Evolutionary conservation across 2,113 vertebrate genomes (phyloP), one percentile per base, ranked within the genome.

Genomic region (Crypturellus undulatus): DNA sequence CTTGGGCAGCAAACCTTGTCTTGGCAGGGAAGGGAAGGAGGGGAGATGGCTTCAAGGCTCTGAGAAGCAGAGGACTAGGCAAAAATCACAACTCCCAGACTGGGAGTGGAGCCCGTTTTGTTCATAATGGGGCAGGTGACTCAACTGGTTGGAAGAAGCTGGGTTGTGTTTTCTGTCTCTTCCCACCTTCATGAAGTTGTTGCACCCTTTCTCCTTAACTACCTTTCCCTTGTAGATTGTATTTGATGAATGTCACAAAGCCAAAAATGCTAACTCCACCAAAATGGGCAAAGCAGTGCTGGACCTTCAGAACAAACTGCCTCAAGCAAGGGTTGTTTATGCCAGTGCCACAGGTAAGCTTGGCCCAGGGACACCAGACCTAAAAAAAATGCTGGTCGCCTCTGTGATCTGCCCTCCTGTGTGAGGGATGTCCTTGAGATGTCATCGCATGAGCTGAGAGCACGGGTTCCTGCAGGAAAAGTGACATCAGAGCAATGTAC

Each of bases 221-320:
- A 32, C 17, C 10, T 0, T 13, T 54, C 47, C 28, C 42, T 19
- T 67, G 7, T 93, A 99, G 99, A 99, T 99, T 34, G 98, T 99
- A 93, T 99, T 99, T 85, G 99, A 99, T 9, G 99, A 99, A 98
- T 99, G 99, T 97, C 99, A 99, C 98, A 99, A 99, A 98, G 99
- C 99, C 97, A 99, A 99, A 98, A 99, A 99, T 0, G 99, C 99
- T 94, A 99, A 98, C 47, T 99, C 99, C 75, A 99, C 99, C 76
- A 99, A 99, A 97, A 99, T 99, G 98, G 99, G 99, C 96, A 99
- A 99, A 97, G 99, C 99, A 2, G 99, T 99, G 94, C 98, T 99
- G 93, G 99, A 99, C 96, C 98, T 99, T 60, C 99, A 99, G 97
- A 99, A 97, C 98, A 99, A 99, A 81, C 98, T 99, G 97, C 99